Evolutionary conservation across 2,888 invertebrate species (phyloP).

Genomic region (Drosophila cracens): DNA sequence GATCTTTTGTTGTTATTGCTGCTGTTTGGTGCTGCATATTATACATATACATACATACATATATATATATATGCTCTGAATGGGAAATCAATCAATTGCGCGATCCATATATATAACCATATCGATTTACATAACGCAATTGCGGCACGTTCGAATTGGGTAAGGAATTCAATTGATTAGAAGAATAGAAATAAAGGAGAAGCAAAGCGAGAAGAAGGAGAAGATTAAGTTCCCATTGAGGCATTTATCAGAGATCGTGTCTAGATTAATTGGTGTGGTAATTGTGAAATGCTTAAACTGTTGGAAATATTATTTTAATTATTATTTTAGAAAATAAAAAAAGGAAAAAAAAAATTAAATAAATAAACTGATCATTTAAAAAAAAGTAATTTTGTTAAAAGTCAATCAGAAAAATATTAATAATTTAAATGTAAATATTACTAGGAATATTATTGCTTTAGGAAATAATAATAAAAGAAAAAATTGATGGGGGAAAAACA

Average conservation of each 20-base stretch:
- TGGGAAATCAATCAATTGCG: conserved; percentile 76
- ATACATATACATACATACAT: background rate
- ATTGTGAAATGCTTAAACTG: conserved; percentile 7
- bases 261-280: conserved; percentile 27
- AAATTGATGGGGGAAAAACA: background rate
- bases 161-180: conserved; percentile 31
- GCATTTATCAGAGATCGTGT: conserved; percentile 12
- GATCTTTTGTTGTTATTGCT: conserved; percentile 17
- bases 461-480: background rate
- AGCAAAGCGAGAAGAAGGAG: background rate
- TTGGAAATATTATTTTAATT: conserved; percentile 28
- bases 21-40: conserved; percentile 59
- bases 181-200: background rate
- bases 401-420: background rate
- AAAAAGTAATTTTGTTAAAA: background rate
- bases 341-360: background rate
- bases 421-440: background rate
- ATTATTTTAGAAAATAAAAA: background rate
- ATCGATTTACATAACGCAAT: conserved; percentile 77
- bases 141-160: conserved; percentile 63
- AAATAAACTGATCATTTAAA: background rate
- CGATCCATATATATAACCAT: conserved; percentile 55
- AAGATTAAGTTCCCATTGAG: background rate
- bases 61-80: conserved; percentile 37
- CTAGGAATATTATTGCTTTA: background rate